Base-by-base conservation (phyloP, 2,113 vertebrate genomes). In the Myotis lucifugus region DNA sequence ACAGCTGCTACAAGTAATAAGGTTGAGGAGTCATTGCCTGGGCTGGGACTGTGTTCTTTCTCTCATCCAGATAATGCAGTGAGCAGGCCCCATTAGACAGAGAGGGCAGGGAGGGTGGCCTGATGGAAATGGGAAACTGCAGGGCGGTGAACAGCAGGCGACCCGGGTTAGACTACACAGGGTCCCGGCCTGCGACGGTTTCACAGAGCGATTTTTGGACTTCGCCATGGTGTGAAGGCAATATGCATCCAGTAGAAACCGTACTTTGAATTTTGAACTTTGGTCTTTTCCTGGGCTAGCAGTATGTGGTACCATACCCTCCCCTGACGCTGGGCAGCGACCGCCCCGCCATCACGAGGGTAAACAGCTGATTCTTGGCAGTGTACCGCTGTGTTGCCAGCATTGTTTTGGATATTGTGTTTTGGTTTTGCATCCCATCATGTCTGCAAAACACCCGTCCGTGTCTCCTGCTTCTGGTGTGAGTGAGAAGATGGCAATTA, bases 1-100 rank as follows among this genome's bases (percentile, higher is more conserved):
- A 70, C 32, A 70, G 32, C 59, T 82, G 76, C 87, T 66, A 50
- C 29, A 40, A 85, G 29, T 56, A 76, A 79, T 88, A 54, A 88
- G 6, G 25, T 8, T 93, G 92, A 87, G 0, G 11, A 85, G 42
- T 81, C 77, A 46, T 37, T 42, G 66, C 84, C 61, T 37, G 42
- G 86, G 34, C 61, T 64, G 61, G 52, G 14, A 3, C 3, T 17
- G 73, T 21, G 50, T 79, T 85, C 73, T 81, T 76, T 85, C 46
- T 70, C 69, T 81, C 15, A 17, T 46, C 37, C 34, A 74, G 61
- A 40, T 34, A 5, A 69, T 2, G 56, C 76, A 46, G 73, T 61
- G 42, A 90, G 18, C 50, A 78, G 19, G 77, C 7, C 17, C 46
- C 82, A 21, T 4, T 64, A 50, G 73, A 69, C 15, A 69, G 19